Evolutionary conservation across 2,888 invertebrate species (phyloP).

Genomic region (Trachelus tabidus): DNA sequence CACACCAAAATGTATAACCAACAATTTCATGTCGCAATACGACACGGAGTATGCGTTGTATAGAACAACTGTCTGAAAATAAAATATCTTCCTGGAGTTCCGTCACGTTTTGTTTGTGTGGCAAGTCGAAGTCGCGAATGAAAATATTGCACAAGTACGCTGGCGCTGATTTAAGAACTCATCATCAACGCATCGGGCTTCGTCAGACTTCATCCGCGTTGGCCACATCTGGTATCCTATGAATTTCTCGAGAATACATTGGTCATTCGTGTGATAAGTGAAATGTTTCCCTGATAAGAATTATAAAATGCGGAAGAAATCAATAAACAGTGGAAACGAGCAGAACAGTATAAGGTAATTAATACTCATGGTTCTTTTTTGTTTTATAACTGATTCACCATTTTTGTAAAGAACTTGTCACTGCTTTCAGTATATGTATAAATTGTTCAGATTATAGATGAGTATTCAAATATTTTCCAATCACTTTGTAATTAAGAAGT

Average conservation of each 20-base stretch:
- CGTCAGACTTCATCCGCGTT: neutral
- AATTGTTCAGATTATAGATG: neutral
- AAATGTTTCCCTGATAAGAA: constrained; percentile 11
- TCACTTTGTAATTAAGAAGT: neutral
- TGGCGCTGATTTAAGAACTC: neutral
- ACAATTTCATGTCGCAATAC: neutral
- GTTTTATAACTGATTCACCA: neutral
- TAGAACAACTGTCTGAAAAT: neutral
- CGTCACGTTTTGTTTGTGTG: neutral
- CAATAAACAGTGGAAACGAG: constrained; percentile 40
- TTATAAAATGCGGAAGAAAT: constrained; percentile 52
- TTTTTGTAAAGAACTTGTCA: neutral
- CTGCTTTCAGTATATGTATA: neutral
- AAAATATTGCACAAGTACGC: neutral
- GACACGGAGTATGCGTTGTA: neutral
- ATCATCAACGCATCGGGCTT: neutral
- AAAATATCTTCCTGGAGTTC: neutral
- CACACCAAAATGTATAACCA: neutral
- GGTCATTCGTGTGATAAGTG: neutral
- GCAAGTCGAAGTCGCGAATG: neutral
- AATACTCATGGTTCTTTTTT: neutral
- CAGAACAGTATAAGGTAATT: constrained; percentile 35
- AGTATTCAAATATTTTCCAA: neutral
- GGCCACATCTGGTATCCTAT: neutral
- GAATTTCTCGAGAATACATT: neutral